Evolutionary conservation across 1,140 invertebrate genomes (phyloP), one percentile per base, ranked within the genome.

Genomic region (Oncopeltus fasciatus): DNA sequence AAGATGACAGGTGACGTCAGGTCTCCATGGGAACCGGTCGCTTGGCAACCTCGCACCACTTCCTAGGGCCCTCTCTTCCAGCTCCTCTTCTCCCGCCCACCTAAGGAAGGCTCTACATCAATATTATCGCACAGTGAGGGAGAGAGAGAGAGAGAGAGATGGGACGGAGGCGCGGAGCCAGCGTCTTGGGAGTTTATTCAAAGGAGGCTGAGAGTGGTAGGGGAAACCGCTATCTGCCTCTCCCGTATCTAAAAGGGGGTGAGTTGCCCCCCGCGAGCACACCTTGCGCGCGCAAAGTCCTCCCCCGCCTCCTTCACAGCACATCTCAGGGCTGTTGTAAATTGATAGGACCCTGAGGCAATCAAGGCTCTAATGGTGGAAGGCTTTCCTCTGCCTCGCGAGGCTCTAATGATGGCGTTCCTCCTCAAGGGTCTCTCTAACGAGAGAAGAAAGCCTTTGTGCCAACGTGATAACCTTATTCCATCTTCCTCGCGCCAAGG

Each of bases 1-100:
- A 62, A 62, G 60, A 62, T 62, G 60, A 62, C 60, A 62, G 60
- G 60, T 62, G 60, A 62, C 60, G 60, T 62, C 60, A 62, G 49
- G 60, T 62, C 28, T 56, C 60, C 60, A 53, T 62, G 60, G 60
- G 21, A 33, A 62, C 60, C 49, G 51, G 47, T 61, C 59, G 51
- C 43, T 47, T n/a, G 51, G 59, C 59, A 47, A 49, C 59, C 26
- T 38, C 59, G 51, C 44, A 44, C 59, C 27, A 26, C 38, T 49
- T 27, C 24, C 28, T 21, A 53, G 26, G 49, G 49, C 21, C 20
- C 18, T 24, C 49, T 53, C 49, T 53, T 61, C 47, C 47, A 28
- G 33, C 44, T 49, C 51, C 47, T 27, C 49, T 61, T 49, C 51
- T 61, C 27, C 51, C 59, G 20, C 33, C n/a, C n/a, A n/a, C n/a